Conservation (phyloP, 2,113 vertebrate genomes). For the Empidonax alnorum region DNA sequence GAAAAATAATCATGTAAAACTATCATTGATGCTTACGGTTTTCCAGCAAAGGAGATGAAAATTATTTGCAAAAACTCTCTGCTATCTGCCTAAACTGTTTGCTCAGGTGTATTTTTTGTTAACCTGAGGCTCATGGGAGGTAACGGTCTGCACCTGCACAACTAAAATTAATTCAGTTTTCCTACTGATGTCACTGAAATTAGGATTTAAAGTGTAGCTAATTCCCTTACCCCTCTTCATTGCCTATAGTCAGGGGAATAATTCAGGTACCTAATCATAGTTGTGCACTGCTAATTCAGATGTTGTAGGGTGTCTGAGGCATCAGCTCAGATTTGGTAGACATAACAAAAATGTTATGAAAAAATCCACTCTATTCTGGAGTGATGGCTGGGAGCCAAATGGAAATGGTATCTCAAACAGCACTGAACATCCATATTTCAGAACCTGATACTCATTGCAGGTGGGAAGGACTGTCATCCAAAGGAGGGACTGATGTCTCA, state of each 20-base stretch:
- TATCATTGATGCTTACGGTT: neutral
- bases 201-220: neutral
- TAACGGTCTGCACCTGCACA: constrained; percentile 2
- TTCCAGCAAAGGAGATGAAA: neutral
- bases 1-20: neutral
- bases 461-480: neutral
- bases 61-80: neutral
- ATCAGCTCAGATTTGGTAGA: neutral
- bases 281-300: neutral
- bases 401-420: neutral
- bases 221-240: neutral
- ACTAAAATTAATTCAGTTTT: constrained; percentile 21
- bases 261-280: neutral
- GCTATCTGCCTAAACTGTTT: neutral
- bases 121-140: neutral
- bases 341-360: neutral
- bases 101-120: constrained; percentile 16
- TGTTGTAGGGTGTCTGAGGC: neutral
- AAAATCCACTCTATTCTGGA: neutral
- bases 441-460: neutral
- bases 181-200: neutral
- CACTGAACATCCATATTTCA: neutral
- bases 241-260: neutral
- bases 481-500: neutral
- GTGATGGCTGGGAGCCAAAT: neutral